A percentile compares a stretch with the other conserved stretches of the same genome.
Conservation (phyloP, 2,888 invertebrate species). For the Pseudanteris insignis region DNA sequence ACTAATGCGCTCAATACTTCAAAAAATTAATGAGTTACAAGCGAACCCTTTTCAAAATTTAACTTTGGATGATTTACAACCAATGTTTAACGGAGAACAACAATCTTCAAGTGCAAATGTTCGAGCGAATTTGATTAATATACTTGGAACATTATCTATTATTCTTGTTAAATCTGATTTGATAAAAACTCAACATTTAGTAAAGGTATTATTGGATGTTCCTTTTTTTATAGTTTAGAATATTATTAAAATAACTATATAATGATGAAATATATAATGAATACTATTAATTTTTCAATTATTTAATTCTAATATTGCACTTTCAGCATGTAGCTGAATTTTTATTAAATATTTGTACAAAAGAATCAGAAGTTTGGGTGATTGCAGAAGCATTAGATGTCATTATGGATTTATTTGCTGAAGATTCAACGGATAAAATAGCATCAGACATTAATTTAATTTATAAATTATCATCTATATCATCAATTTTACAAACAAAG, state of each 20-base stretch:
- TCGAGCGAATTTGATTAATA: constrained; percentile 54
- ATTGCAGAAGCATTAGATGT: constrained; percentile 80
- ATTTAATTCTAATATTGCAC: no score
- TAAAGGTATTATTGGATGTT: no score
- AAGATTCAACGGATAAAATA: constrained; percentile 76
- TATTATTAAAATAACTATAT: no score
- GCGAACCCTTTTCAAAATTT: constrained; percentile 69
- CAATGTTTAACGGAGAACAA: constrained; percentile 56
- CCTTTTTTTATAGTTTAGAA: no score
- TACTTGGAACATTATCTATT: constrained; percentile 53
- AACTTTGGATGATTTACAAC: constrained; percentile 71
- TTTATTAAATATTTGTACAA: constrained; percentile 70
- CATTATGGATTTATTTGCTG: constrained; percentile 80
- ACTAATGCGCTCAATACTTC: constrained; percentile 78
- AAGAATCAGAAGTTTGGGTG: constrained; percentile 76
- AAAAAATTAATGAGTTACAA: constrained; percentile 71
- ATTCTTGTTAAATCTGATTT: constrained; percentile 47
- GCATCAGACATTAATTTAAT: constrained; percentile 74
- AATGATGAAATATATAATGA: no score
- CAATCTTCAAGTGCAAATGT: constrained; percentile 52
- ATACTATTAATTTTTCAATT: constrained; percentile 1
- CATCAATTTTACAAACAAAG: constrained; percentile 74
- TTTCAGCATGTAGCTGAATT: constrained; percentile 70
- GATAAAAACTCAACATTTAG: constrained; percentile 43
- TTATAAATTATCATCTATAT: constrained; percentile 70